A percentile compares a stretch with the other conserved stretches of the same genome.
Conservation (phyloP, 2,797 vertebrate species). For the Acanthis flammea region DNA sequence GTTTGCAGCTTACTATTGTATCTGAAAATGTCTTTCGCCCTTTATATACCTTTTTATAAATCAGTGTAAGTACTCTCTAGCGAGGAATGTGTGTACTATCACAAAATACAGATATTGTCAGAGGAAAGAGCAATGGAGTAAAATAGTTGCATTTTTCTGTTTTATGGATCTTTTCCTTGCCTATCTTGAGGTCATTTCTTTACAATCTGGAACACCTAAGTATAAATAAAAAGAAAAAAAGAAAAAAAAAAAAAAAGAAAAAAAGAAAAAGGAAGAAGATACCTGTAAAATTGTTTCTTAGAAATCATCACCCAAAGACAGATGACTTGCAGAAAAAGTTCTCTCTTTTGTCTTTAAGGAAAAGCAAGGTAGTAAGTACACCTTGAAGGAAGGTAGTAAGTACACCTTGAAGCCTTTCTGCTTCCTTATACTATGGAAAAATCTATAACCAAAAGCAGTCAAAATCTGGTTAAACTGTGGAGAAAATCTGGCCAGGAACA, state of each 20-base stretch:
- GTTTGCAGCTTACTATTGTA: background rate
- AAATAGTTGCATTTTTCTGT: background rate
- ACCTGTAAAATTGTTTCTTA: background rate
- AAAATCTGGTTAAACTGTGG: background rate
- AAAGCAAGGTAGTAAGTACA: background rate
- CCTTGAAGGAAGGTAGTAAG: background rate
- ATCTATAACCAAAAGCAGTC: background rate
- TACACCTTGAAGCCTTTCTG: background rate
- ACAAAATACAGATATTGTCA: background rate
- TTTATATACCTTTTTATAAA: background rate
- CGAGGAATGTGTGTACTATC: background rate
- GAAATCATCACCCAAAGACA: background rate
- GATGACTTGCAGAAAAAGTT: background rate
- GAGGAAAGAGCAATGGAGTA: background rate
- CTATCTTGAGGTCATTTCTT: background rate
- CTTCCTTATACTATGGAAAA: background rate
- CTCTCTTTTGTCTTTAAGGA: background rate
- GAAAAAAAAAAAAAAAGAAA: background rate
- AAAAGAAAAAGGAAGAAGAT: rapidly evolving
- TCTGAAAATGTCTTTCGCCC: background rate
- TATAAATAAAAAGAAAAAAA: background rate
- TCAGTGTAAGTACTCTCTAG: background rate
- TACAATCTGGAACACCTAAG: background rate
- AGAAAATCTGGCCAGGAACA: background rate
- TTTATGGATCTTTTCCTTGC: background rate